phyloP scores from a whole-genome alignment of 2,797 vertebrate species.

The Oreochromis grahami region DNA sequence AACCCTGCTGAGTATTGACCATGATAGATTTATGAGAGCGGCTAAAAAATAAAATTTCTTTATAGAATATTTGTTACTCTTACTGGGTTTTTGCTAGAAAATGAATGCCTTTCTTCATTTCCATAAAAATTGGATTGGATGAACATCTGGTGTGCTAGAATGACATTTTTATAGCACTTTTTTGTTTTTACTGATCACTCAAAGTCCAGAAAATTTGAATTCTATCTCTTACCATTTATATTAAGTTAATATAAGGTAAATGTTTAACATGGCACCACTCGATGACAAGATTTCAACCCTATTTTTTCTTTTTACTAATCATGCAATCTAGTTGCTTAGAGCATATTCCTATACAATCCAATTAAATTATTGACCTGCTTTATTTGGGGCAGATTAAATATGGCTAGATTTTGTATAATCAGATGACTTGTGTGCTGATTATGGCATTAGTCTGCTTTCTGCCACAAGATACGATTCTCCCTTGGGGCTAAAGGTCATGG shows the following conservation, averaged over 20 bases:
- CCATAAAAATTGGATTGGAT: background rate
- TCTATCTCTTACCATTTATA: background rate
- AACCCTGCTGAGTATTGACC: background rate
- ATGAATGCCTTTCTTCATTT: background rate
- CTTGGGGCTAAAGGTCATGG: slow-evolving; percentile 65
- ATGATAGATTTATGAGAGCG: background rate
- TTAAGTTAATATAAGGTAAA: background rate
- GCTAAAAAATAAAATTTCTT: background rate
- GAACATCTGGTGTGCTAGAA: background rate
- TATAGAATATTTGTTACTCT: background rate
- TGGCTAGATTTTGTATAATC: background rate
- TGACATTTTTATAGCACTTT: background rate
- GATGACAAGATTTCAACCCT: background rate
- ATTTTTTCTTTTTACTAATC: background rate
- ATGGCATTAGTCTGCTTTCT: background rate
- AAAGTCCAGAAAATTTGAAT: background rate
- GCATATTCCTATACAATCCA: background rate
- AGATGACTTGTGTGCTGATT: background rate
- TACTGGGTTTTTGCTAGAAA: background rate
- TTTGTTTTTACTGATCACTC: background rate
- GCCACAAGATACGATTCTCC: slow-evolving; percentile 38
- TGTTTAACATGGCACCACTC: background rate
- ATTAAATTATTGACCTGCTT: background rate
- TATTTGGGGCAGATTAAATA: background rate
- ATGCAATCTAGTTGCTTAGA: background rate